phyloP scores from a whole-genome alignment of 53 echinoderm and acorn worm species.

The Paelopatides confundens region DNA sequence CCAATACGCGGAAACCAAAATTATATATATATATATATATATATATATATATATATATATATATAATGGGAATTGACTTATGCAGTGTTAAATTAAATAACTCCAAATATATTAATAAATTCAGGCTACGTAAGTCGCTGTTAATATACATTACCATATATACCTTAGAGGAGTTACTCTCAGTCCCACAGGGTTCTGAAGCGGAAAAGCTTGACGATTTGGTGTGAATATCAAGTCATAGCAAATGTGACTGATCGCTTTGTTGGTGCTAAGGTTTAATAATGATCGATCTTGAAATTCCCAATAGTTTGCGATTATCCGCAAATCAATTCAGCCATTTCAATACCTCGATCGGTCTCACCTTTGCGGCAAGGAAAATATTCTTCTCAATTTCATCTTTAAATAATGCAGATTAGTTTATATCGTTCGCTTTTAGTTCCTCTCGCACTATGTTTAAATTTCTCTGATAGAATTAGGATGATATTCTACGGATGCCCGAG shows the following conservation, averaged over 20 bases:
- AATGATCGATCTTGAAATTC: constrained; percentile 35
- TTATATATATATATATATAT: too few relatives aligned
- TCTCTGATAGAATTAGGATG: neutral
- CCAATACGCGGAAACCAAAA: too few relatives aligned
- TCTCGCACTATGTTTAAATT: neutral
- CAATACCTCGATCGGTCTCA: neutral
- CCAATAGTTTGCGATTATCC: neutral
- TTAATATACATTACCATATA: constrained; percentile 3
- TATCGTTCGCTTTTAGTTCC: neutral
- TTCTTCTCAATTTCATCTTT: constrained; percentile 4
- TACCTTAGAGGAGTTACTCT: neutral
- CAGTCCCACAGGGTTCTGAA: neutral
- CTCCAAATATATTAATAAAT: neutral
- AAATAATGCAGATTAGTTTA: constrained; percentile 22
- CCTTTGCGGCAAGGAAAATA: neutral
- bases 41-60: too few relatives aligned
- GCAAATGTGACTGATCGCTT: constrained; percentile 13
- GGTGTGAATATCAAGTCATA: constrained; percentile 35
- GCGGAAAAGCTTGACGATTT: neutral
- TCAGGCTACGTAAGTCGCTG: neutral
- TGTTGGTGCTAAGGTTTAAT: constrained; percentile 7
- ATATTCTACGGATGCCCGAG: too few relatives aligned
- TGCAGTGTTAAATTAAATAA: neutral
- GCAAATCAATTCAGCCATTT: constrained; percentile 13
- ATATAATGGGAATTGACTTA: neutral